Evolutionary conservation across 2,888 invertebrate species (phyloP), one percentile per base, ranked within the genome.

Genomic region (Monochamus alternatus): DNA sequence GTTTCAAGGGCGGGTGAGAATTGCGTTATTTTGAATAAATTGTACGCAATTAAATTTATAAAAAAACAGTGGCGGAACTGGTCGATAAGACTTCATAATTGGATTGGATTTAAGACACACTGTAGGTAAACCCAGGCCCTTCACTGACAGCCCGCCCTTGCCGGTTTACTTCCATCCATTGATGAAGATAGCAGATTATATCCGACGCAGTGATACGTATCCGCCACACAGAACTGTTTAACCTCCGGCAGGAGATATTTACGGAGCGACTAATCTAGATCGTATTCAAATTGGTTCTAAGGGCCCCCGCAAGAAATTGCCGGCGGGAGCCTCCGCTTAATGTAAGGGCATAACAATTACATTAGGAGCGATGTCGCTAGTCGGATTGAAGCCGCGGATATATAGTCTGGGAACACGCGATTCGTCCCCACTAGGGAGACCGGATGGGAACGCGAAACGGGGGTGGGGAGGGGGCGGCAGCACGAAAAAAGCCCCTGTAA

Each of bases 351-450:
- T 66, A 66, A 66, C 66, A 66, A 66, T 66, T 66, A 66, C 66
- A 66, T 66, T 66, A 66, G 55, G 55, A 52, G 51, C 64, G 66
- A 51, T 66, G 66, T 66, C 66, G 66, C 66, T 66, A 66, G 52
- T 66, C 32, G 52, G 66, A 66, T 52, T 66, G 66, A 66, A 52
- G 14, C 52, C 66, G 66, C 52, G 52, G 52, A 66, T 66, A 66
- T 66, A 47, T 44, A 62, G 72, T 64, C 52, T 63, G 65, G 38
- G 64, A 72, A 72, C 72, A 72, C 72, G 72, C 65, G 64, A 72
- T 72, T 43, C 55, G 43, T 58, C 72, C 22, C 72, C 64, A 72
- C 55, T 64, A 52, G 72, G 63, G 32, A 55, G 55, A 7, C 55
- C 55, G 55, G 55, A 71, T 71, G 44, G 51, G 62, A 71, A 51